These are phyloP conservation scores for Haemorhous mexicanus DNA, from an alignment of 2,113 vertebrate genomes.

Conservation along the genomic window DNA sequence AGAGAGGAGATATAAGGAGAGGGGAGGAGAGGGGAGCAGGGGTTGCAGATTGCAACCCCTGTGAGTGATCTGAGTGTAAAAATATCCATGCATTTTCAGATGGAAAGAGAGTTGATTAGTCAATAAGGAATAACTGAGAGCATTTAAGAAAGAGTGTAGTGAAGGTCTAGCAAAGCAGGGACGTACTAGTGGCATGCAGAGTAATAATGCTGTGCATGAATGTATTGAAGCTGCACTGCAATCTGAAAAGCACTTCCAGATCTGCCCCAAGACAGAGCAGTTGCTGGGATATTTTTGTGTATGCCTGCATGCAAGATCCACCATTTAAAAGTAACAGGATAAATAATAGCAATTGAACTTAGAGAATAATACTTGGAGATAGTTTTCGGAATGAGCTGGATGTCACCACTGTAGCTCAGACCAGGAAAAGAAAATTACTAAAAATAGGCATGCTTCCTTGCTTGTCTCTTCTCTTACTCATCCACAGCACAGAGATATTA, in stretches of 20 bases:
- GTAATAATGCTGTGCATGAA: not conserved
- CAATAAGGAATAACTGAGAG: not conserved
- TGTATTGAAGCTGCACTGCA: not conserved
- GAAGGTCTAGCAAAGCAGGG: not conserved
- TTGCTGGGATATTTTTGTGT: not conserved
- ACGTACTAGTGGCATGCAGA: not conserved
- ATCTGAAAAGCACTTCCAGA: not conserved
- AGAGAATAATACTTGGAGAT: not conserved
- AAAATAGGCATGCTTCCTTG: not conserved
- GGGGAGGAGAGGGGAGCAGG: not conserved
- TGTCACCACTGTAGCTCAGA: not conserved
- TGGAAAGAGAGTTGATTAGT: not conserved
- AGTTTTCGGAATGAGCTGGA: not conserved
- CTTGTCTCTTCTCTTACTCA: conserved; percentile 19
- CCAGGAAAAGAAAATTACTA: not conserved
- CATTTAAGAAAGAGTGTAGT: not conserved
- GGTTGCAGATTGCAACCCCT: not conserved
- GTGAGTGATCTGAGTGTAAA: not conserved
- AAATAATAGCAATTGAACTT: not conserved
- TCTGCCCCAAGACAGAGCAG: not conserved
- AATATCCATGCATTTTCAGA: not conserved
- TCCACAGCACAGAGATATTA: not conserved
- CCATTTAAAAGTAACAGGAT: not conserved
- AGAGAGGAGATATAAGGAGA: conserved; percentile 34
- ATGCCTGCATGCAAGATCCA: not conserved